phyloP scores from a whole-genome alignment of 2,113 vertebrate species.

The Marmota monax region DNA sequence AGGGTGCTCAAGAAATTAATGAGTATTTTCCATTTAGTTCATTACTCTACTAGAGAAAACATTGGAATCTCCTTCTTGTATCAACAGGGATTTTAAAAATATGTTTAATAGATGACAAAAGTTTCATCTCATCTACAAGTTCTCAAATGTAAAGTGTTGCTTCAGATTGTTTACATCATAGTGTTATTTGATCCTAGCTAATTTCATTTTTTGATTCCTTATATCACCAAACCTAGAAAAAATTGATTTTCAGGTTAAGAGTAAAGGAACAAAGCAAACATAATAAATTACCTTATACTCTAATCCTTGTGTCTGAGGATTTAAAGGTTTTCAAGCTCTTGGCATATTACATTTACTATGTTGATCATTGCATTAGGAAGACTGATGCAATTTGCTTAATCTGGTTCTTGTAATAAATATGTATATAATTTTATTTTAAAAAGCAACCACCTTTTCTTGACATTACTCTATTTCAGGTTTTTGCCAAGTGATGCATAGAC shows the following conservation, averaged over 20 bases:
- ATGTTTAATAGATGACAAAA: conserved; percentile 30
- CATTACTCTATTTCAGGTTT: conserved; percentile 47
- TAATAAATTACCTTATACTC: background rate
- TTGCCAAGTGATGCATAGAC: conserved; percentile 4
- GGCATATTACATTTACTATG: background rate
- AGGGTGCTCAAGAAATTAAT: conserved; percentile 71
- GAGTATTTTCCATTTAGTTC: conserved; percentile 65
- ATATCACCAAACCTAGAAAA: conserved; percentile 36
- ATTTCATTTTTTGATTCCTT: conserved; percentile 50
- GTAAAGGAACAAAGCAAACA: conserved; percentile 30
- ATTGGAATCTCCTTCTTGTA: conserved; percentile 11
- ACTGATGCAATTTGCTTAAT: conserved; percentile 52
- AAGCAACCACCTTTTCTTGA: background rate
- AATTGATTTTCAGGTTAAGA: conserved; percentile 27
- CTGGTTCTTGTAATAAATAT: conserved; percentile 52
- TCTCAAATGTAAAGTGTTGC: conserved; percentile 53
- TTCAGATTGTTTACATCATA: background rate
- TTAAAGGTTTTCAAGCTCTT: conserved; percentile 15
- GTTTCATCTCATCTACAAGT: conserved; percentile 40
- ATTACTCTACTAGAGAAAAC: conserved; percentile 66
- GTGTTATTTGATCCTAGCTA: conserved; percentile 13
- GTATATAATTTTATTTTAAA: conserved; percentile 28
- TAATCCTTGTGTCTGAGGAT: background rate
- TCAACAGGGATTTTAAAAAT: conserved; percentile 9
- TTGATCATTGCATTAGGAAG: conserved; percentile 47